Base-by-base conservation (phyloP, 2,888 invertebrate species). In the Tethea ocularis region DNA sequence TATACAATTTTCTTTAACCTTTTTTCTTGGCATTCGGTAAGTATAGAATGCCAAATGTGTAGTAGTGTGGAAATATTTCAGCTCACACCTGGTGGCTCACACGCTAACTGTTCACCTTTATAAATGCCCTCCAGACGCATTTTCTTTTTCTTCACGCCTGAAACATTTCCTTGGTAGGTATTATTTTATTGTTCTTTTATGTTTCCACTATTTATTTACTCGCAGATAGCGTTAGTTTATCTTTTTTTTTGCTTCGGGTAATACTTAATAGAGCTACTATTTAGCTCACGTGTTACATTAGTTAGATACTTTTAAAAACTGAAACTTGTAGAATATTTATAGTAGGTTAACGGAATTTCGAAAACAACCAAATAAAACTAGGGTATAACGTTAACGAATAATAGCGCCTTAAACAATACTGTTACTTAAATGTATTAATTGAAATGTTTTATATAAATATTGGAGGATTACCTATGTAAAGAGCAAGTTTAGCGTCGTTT, bases 111-210 rank as follows among this genome's bases (percentile, higher is more conserved):
- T 71, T 72, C 74, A 70, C 78, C 71, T 77, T 77, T 74, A 75
- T 77, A 80, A 78, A 83, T 83, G 83, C 82, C 86, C 81, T 82
- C 78, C 74, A 80, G 84, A 82, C 77, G 83, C 84, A 81, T 82
- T 82, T 86, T 75, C 82, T 75, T 78, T 78, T 79, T 75, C 73
- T 74, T 69, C 76, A 68, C 76, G 74, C 65, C 73, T 71, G 74
- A 69, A 81, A 79, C 72, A 71, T 75, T 77, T 71, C 69, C 72
- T 60, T 64, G 46, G 20, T 20, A 46, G 46, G 68, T 69, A 75
- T 77, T 77, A 74, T 83, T 78, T 77, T 78, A 77, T 79, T 78
- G 70, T 68, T 64, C 68, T 67, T 74, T 69, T 70, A 73, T 63
- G 67, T 69, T 54, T 53, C n/a, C 29, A 13, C 53, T 52, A 57